Evolutionary conservation across 2,113 vertebrate species (phyloP).

Genomic region (Litocranius walleri): DNA sequence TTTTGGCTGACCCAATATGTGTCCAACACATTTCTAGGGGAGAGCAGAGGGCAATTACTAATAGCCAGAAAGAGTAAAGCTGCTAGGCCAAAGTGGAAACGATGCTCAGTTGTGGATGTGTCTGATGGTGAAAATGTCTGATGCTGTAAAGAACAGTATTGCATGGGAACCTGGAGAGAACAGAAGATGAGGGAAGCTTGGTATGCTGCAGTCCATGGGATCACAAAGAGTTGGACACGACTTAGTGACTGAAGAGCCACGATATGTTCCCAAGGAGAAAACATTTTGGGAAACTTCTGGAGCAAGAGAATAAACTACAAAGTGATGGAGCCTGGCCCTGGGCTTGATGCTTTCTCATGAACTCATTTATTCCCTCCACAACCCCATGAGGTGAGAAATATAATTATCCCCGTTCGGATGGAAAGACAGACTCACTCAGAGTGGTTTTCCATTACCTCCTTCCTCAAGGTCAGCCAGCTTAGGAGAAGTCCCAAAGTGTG

Average conservation of each 20-base stretch:
- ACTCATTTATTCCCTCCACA: background rate
- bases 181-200: background rate
- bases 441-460: background rate
- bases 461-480: background rate
- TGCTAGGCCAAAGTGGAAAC: background rate
- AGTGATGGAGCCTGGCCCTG: background rate
- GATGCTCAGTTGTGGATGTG: background rate
- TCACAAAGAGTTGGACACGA: background rate
- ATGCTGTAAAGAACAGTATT: background rate
- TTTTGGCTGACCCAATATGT: no score
- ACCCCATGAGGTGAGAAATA: background rate
- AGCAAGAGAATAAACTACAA: background rate
- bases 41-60: no score
- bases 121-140: background rate
- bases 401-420: background rate
- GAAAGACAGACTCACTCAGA: background rate
- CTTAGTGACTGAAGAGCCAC: background rate
- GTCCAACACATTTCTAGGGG: no score
- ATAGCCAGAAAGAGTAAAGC: background rate
- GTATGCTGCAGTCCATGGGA: background rate
- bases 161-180: background rate
- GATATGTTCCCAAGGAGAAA: background rate
- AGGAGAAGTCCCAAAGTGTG: background rate
- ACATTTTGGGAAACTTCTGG: background rate
- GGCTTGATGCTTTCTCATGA: background rate